Evolutionary conservation across 2,113 vertebrate genomes (phyloP).

Genomic region (Osmerus mordax): DNA sequence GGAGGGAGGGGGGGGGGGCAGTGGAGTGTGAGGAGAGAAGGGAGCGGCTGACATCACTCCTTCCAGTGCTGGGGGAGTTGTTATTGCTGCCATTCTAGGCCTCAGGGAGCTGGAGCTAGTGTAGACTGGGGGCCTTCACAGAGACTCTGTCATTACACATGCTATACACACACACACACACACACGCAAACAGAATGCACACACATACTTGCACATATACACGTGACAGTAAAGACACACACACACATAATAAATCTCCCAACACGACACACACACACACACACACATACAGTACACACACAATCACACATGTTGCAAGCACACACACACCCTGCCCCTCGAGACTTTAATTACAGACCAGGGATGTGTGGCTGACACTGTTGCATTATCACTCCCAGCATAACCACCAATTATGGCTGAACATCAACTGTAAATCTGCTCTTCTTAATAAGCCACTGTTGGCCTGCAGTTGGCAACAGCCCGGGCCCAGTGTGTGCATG

Average conservation of each 20-base stretch:
- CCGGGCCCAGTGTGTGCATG: constrained; percentile 3
- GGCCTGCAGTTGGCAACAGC: neutral
- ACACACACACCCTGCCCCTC: neutral
- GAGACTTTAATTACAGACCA: constrained; percentile 49
- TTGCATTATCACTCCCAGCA: constrained; percentile 44
- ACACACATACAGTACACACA: too few species aligned
- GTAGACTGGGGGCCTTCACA: constrained; percentile 37
- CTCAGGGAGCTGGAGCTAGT: constrained; percentile 22
- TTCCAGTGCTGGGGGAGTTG: constrained; percentile 57
- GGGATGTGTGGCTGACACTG: constrained; percentile 33
- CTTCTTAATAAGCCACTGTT: constrained; percentile 42
- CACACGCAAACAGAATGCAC: neutral
- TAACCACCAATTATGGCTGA: constrained; percentile 50
- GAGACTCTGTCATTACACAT: constrained; percentile 43
- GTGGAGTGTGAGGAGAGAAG: neutral
- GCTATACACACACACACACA: constrained; percentile 6
- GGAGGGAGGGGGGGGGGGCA: constrained; percentile 8
- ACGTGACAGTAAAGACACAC: neutral
- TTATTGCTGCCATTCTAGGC: constrained; percentile 50
- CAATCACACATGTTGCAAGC: neutral
- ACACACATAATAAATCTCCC: neutral
- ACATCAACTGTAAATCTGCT: constrained; percentile 55
- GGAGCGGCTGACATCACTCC: constrained; percentile 62
- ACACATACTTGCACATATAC: neutral
- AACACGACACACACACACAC: neutral